These are phyloP conservation scores for Lithophane ornitopus DNA, from an alignment of 2,888 invertebrate genomes.

Conservation along the genomic window DNA sequence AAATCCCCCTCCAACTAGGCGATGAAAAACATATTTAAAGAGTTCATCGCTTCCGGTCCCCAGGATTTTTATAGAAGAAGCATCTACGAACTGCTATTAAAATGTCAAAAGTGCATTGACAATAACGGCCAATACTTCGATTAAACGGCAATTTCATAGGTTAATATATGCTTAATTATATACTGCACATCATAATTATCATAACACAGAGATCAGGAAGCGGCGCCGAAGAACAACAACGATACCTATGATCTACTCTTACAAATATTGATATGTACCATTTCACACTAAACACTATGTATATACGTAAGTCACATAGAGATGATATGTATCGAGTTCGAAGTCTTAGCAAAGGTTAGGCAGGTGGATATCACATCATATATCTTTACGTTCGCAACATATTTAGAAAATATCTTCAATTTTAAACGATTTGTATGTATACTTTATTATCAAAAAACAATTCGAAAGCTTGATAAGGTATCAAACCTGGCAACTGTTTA, in stretches of 20 bases:
- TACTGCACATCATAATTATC: conserved; percentile 9
- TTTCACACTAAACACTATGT: conserved; percentile 73
- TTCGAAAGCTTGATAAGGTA: conserved; percentile 60
- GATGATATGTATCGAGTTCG: conserved; percentile 78
- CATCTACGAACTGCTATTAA: neutral
- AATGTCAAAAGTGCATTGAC: neutral
- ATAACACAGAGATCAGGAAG: conserved; percentile 71
- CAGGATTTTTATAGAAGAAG: neutral
- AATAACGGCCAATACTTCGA: neutral
- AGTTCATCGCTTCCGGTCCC: neutral
- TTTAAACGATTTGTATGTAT: conserved; percentile 49
- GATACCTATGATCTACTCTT: conserved; percentile 85
- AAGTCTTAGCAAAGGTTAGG: conserved; percentile 72
- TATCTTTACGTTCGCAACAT: conserved; percentile 66
- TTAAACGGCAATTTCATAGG: neutral
- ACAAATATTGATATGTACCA: conserved; percentile 75
- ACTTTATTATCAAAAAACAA: conserved; percentile 64
- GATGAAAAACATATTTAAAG: neutral
- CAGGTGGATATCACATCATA: conserved; percentile 70
- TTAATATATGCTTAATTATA: neutral
- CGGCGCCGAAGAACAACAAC: conserved; percentile 88
- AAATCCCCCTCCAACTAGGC: neutral
- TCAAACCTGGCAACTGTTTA: conserved; percentile 64
- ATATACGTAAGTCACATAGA: conserved; percentile 75
- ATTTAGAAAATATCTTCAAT: conserved; percentile 60